Percentiles rank a stretch among this genome's conserved stretches.
Conservation (phyloP, 1,140 invertebrate species). For the Tetragnatha versicolor region DNA sequence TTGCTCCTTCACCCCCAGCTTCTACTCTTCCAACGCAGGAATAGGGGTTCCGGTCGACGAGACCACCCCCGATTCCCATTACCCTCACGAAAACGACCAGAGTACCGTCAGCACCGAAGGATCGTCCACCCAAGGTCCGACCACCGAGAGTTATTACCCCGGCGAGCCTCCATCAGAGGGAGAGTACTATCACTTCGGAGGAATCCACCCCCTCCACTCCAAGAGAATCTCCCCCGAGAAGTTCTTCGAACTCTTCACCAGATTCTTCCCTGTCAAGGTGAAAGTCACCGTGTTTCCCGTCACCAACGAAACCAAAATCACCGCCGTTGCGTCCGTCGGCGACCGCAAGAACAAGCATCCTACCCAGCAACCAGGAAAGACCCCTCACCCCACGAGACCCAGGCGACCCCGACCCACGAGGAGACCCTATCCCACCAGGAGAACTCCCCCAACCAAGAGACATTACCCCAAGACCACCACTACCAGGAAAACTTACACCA, state of each 20-base stretch:
- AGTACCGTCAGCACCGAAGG: not conserved
- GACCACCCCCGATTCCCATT: not conserved
- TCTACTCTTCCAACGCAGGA: not conserved
- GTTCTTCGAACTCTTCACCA: not conserved
- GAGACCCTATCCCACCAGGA: not conserved
- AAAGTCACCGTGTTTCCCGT: constrained; percentile 8
- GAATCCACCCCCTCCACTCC: not conserved
- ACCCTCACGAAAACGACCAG: not conserved
- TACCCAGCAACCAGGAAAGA: too few species aligned
- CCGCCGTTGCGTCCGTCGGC: constrained; percentile 2
- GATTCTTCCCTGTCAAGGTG: constrained; percentile 13
- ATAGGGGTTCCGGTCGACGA: not conserved
- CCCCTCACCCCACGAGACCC: not conserved
- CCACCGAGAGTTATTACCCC: not conserved
- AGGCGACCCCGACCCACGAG: not conserved
- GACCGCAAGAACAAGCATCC: not conserved
- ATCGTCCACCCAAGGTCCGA: too few species aligned
- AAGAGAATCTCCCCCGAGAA: too few species aligned
- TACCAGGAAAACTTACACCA: too few species aligned
- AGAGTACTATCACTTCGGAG: too few species aligned
- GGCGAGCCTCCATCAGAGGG: too few species aligned
- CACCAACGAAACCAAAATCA: not conserved
- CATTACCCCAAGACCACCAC: not conserved
- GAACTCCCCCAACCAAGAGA: not conserved
- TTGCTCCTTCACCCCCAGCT: constrained; percentile 31